These are phyloP conservation scores for Neosilurus hyrtlii DNA, from an alignment of 2,797 vertebrate species.

Conservation along the genomic window DNA sequence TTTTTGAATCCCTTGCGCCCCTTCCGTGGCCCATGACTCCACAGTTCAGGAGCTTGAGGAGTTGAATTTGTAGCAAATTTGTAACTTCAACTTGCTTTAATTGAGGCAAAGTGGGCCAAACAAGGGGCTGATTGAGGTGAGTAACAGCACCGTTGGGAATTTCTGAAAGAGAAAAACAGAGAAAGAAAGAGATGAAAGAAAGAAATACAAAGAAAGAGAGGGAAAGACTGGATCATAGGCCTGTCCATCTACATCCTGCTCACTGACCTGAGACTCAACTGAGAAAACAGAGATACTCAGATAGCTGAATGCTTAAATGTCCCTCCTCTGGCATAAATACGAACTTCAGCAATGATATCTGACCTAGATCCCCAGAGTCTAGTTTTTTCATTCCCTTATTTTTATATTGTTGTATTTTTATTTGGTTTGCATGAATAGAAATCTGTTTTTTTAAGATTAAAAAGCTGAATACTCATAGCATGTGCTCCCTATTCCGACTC, in stretches of 20 bases:
- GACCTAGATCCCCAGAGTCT: not conserved
- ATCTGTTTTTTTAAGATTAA: not conserved
- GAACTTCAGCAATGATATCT: slow-evolving; percentile 18
- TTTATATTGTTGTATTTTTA: not conserved
- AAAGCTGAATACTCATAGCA: not conserved
- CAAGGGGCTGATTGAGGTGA: slow-evolving; percentile 67
- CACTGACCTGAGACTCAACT: slow-evolving; percentile 34
- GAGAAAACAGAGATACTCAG: slow-evolving; percentile 20
- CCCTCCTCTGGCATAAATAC: slow-evolving; percentile 16
- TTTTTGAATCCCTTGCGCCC: slow-evolving; percentile 43
- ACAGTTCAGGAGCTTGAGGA: slow-evolving; percentile 71
- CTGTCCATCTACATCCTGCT: slow-evolving; percentile 39
- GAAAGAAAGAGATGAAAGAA: slow-evolving; percentile 11
- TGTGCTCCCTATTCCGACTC: not conserved
- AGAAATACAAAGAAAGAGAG: slow-evolving; percentile 14
- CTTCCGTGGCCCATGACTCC: slow-evolving; percentile 49
- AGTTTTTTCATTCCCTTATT: slow-evolving; percentile 6
- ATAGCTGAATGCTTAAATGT: slow-evolving; percentile 13
- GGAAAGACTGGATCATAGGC: slow-evolving; percentile 25
- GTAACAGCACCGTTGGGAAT: slow-evolving; percentile 56
- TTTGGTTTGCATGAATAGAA: not conserved
- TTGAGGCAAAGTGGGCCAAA: slow-evolving; percentile 67
- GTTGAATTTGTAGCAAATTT: slow-evolving; percentile 85
- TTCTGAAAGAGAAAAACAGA: slow-evolving; percentile 33
- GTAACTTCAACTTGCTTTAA: slow-evolving; percentile 75